Evolutionary conservation across 2,888 invertebrate species (phyloP), one percentile per base, ranked within the genome.

Genomic region (Dynastes grantii): DNA sequence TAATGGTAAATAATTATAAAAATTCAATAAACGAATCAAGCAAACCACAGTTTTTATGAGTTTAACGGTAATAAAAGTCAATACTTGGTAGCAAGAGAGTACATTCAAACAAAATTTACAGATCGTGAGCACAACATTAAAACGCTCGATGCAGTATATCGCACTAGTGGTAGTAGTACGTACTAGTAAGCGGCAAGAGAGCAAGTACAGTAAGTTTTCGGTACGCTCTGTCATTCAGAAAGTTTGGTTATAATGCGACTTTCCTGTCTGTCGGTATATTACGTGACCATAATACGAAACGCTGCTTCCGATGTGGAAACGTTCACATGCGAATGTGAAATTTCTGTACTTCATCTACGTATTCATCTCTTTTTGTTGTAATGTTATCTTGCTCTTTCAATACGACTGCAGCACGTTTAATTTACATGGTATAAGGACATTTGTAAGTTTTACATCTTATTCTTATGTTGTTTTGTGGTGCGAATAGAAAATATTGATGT

Each of bases 251-350:
- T 71, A 71, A 71, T 55, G 71, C 55, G 71, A 16, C 71, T 71
- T 71, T 71, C 71, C 71, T 53, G 71, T 71, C 71, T 71, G 71
- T 32, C 71, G 71, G 71, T 71, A 71, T 71, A 32, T 71, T 71
- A 71, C 71, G 58, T 71, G 71, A 71, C 55, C 13, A 29, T 71
- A 71, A 71, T 71, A 37, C 71, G 71, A 55, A 71, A 58, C 5
- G 55, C 37, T 37, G 71, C 71, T 71, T 71, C 71, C 71, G 71
- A 71, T 71, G 71, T 71, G 71, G 53, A 58, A 71, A 16, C n/a
- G 55, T 32, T 55, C 16, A 71, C 27, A 58, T 71, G 71, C 71
- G 71, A 71, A 71, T 71, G 71, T 55, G 71, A 71, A 71, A 80
- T 80, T 76, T n/a, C 29, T 76, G 29, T 70, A 70, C 53, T 29